Evolutionary conservation across 1,140 invertebrate species (phyloP).

Genomic region (Oreohelix idahoensis): DNA sequence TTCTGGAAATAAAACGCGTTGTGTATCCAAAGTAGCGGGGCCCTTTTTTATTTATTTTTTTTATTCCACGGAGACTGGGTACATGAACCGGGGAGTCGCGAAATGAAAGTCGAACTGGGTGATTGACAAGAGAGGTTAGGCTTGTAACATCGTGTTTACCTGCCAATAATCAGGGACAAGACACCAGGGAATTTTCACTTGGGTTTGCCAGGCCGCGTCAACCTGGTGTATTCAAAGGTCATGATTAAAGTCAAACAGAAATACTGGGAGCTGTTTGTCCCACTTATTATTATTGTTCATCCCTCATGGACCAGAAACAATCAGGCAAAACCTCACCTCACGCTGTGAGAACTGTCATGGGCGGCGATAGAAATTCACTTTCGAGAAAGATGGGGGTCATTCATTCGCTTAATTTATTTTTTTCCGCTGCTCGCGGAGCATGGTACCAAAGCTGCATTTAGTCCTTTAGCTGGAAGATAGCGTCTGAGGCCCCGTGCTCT

Average conservation of each 20-base stretch:
- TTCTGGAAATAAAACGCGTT: background rate
- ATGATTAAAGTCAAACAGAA: slow-evolving; percentile 17
- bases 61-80: background rate
- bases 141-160: slow-evolving; percentile 3
- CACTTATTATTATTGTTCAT: background rate
- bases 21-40: background rate
- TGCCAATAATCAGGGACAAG: slow-evolving; percentile 4
- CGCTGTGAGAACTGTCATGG: background rate
- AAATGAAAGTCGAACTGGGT: slow-evolving; percentile 11
- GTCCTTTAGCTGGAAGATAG: too few relatives aligned
- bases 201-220: background rate
- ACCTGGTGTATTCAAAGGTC: slow-evolving; percentile 12
- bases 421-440: too few relatives aligned
- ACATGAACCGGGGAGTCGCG: background rate
- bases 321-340: background rate
- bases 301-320: background rate
- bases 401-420: too few relatives aligned
- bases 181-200: background rate
- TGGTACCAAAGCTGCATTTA: too few relatives aligned
- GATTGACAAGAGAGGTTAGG: slow-evolving; percentile 4
- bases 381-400: too few relatives aligned
- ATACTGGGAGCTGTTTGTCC: background rate
- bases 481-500: too few relatives aligned
- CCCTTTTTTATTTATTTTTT: background rate
- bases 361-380: too few relatives aligned